Evolutionary conservation across 2,113 vertebrate genomes (phyloP).

Genomic region (Aspidoscelis tigris): DNA sequence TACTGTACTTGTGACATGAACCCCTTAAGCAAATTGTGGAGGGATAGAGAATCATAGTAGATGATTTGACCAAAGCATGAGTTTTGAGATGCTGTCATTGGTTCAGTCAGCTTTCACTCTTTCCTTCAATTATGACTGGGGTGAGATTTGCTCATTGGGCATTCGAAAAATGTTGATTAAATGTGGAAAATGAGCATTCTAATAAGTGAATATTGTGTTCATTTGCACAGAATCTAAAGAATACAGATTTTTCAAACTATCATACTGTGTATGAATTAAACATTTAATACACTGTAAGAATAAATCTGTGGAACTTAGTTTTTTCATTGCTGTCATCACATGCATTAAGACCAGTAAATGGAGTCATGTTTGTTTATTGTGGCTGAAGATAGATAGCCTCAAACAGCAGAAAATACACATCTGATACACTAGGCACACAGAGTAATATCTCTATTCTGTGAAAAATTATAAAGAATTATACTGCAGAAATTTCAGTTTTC

Average conservation of each 20-base stretch:
- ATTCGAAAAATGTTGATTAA: not conserved
- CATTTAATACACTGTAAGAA: not conserved
- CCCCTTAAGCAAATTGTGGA: too few relatives aligned
- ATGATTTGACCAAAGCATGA: not conserved
- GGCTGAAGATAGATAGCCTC: too few relatives aligned
- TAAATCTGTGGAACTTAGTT: not conserved
- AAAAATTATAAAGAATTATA: not conserved
- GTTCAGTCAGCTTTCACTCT: not conserved
- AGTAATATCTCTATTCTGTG: not conserved
- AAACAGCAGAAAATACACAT: too few relatives aligned
- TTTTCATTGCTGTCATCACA: not conserved
- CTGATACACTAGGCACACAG: not conserved
- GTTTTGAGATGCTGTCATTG: not conserved
- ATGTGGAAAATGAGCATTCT: not conserved
- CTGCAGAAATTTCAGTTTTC: not conserved
- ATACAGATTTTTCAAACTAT: not conserved
- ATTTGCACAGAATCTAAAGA: not conserved
- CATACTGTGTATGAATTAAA: not conserved
- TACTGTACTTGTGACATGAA: too few relatives aligned
- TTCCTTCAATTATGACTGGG: not conserved
- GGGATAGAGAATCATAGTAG: not conserved
- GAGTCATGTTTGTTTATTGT: not conserved
- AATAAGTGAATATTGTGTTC: not conserved
- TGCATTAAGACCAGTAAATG: not conserved
- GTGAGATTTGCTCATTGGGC: too few relatives aligned